Base-by-base conservation (phyloP, 2,113 vertebrate genomes). In the Myrmecobius fasciatus region DNA sequence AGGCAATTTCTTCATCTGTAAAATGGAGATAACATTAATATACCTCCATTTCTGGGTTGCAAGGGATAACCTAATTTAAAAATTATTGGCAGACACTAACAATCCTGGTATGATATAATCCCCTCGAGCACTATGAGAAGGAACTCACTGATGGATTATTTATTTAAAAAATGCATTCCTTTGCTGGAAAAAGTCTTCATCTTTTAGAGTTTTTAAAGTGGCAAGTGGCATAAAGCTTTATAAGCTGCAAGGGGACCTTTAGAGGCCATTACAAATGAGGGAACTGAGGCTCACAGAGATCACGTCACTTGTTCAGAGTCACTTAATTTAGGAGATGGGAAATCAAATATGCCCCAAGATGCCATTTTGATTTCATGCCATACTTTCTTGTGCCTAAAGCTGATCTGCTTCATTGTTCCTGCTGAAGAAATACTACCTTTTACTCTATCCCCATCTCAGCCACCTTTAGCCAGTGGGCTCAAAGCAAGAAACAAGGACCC, bases 341-440 rank as follows among this genome's bases (percentile, higher is more conserved):
- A 24, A 43, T 43, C 67, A 83, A 0, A 43, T 24, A 24, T 43
- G 67, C 67, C n/a, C 67, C 43, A 24, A 24, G 67, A 43, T 83
- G 31, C 67, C 17, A 92, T 93, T 94, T 94, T 91, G 92, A 90
- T 54, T 94, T 94, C 36, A 52, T 92, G 46, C 53, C 93, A 52
- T 46, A 8, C 25, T 91, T 93, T 75, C 53, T 94, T 24, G 0
- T 93, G 31, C 52, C 89, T 54, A 49, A 46, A 93, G 53, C 4
- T 43, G 36, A 43, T 83, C 67, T 43, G 67, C 31, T 24, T 24
- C 67, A 83, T 20, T 91, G 89, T 48, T 83, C 52, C 24, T 2
- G 14, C 91, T 91, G 46, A 10, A 51, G 36, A 67, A 2, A 52
- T 89, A 46, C 53, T 92, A 91, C 67, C 83, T 94, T 95, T 95